Conservation (phyloP, 2,113 vertebrate genomes). For the Macheiramphus alcinus region DNA sequence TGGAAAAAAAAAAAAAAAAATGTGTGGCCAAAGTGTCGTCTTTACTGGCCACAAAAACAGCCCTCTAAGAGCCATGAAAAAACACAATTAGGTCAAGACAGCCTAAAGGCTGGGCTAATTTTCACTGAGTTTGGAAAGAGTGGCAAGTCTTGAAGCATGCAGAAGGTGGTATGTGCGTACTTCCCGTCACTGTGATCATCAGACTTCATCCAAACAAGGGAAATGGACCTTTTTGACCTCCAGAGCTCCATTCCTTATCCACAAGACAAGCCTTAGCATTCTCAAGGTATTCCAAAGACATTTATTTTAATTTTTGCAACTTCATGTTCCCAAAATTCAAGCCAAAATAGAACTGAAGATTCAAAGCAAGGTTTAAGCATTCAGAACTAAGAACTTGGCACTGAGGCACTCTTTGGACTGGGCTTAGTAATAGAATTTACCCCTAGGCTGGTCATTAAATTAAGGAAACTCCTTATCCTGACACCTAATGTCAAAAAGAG, state of each 20-base stretch:
- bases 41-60: not conserved
- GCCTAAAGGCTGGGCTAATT: not conserved
- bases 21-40: rapidly evolving
- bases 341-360: not conserved
- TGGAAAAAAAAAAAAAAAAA: not conserved
- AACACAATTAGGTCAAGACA: not conserved
- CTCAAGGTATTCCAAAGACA: not conserved
- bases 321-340: not conserved
- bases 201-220: not conserved
- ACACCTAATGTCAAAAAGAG: not conserved
- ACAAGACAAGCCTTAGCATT: not conserved
- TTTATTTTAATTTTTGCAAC: not conserved
- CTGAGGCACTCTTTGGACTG: not conserved
- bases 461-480: not conserved
- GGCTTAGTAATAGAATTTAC: not conserved
- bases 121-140: not conserved
- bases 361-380: not conserved
- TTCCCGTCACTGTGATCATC: not conserved
- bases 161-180: not conserved
- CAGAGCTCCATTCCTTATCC: not conserved
- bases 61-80: not conserved
- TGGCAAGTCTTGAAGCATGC: not conserved
- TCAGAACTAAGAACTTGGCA: not conserved
- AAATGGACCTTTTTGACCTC: not conserved
- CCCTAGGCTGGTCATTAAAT: not conserved